These are phyloP conservation scores for Anadara kagoshimensis DNA, from an alignment of 1,140 invertebrate genomes.

Conservation along the genomic window DNA sequence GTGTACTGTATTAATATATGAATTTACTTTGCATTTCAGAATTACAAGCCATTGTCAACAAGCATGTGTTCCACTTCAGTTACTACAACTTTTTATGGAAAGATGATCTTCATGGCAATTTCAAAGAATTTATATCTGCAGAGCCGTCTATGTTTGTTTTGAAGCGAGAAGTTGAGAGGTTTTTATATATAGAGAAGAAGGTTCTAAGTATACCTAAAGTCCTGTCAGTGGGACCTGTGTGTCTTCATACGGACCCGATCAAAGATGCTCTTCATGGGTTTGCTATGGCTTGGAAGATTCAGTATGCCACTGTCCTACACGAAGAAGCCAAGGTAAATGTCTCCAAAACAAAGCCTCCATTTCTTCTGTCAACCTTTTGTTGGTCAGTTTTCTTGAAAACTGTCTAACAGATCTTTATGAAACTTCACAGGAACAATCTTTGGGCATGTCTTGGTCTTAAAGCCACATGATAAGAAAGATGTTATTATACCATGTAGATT, in stretches of 20 bases:
- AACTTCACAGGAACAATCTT: too few species aligned
- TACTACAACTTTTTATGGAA: constrained; percentile 75
- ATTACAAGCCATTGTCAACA: constrained; percentile 59
- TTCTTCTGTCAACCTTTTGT: too few species aligned
- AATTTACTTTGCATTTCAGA: constrained; percentile 61
- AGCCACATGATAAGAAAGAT: too few species aligned
- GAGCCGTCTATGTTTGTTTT: constrained; percentile 69
- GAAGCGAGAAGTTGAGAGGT: constrained; percentile 66
- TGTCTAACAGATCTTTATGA: too few species aligned
- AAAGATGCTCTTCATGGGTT: constrained; percentile 72
- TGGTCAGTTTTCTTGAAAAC: too few species aligned
- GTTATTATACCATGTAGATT: too few species aligned
- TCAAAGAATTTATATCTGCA: constrained; percentile 69
- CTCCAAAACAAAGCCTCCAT: too few species aligned
- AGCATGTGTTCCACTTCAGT: constrained; percentile 71
- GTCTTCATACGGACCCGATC: constrained; percentile 69
- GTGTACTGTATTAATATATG: too few species aligned
- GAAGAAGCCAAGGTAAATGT: constrained; percentile 70
- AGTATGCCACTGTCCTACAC: constrained; percentile 71
- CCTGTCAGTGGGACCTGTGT: constrained; percentile 68
- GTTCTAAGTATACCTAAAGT: constrained; percentile 66
- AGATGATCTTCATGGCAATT: constrained; percentile 72
- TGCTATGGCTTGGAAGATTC: constrained; percentile 72
- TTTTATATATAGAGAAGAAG: constrained; percentile 65
- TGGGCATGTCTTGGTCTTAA: too few species aligned